phyloP scores from a whole-genome alignment of 2,113 vertebrate species.

The Setophaga kirtlandii region DNA sequence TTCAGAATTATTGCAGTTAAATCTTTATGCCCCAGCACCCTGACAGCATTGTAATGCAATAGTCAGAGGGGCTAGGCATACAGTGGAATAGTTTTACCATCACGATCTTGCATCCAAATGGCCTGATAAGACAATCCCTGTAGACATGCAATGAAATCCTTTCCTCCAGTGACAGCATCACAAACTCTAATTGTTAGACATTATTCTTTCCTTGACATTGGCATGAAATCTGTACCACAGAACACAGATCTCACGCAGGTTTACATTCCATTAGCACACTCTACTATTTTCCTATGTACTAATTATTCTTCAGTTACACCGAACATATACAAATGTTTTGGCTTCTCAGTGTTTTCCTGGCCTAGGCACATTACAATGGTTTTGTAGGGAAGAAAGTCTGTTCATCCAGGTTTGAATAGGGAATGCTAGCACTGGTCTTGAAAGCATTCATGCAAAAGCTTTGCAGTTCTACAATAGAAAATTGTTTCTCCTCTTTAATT shows the following conservation, averaged over 20 bases:
- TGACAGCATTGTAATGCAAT: constrained; percentile 42
- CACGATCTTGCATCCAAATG: constrained; percentile 60
- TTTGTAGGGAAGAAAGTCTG: neutral
- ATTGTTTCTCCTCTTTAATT: neutral
- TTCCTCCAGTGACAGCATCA: constrained; percentile 44
- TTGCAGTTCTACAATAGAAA: neutral
- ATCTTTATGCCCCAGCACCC: constrained; percentile 30
- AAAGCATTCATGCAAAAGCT: neutral
- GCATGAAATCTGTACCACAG: neutral
- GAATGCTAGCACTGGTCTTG: neutral
- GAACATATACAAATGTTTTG: neutral
- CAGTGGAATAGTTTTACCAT: constrained; percentile 53
- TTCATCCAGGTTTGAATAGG: neutral
- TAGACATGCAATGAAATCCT: constrained; percentile 56
- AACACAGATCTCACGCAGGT: constrained; percentile 1
- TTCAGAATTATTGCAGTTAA: constrained; percentile 34
- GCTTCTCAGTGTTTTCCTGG: neutral
- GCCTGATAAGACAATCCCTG: constrained; percentile 62
- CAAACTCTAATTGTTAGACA: constrained; percentile 54
- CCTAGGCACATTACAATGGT: neutral
- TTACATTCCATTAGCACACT: neutral
- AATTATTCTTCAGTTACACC: neutral
- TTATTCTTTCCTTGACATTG: constrained; percentile 58
- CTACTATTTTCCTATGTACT: neutral
- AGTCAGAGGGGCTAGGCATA: constrained; percentile 45